Base-by-base conservation (phyloP, 2,888 invertebrate species). In the Petrolisthes cinctipes region DNA sequence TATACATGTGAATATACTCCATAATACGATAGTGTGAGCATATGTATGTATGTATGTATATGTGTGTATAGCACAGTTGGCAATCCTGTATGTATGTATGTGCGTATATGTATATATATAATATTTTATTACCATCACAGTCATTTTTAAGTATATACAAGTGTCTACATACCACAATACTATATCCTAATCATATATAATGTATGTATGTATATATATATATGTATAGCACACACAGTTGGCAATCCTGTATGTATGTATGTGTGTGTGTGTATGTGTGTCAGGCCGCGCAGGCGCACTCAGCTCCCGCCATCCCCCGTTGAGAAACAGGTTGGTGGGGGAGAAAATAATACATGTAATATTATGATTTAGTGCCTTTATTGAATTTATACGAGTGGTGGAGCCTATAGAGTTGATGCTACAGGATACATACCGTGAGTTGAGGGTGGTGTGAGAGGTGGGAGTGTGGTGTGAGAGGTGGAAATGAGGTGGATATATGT, bases 291-390 rank as follows among this genome's bases (percentile, higher is more conserved):
- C 86, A 83, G 83, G 86, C 86, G 86, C 86, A 87, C 73, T 87
- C 51, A 23, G 83, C 83, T 87, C 86, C 86, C 86, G 86, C 86
- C 86, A 83, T 87, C 86, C 86, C 86, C 79, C 37, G 37, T 37
- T 56, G 54, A 75, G 83, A 83, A 87, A 87, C 86, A 87, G 86
- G 86, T 87, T 87, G 86, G 86, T 87, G 86, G 86, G 37, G 83
- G 86, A 76, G 76, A 82, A 37, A 37, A 37, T 37, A 37, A 37
- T 79, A 73, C 57, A 87, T 87, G 86, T 87, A 83, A 87, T 83
- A 81, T 86, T 83, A 78, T 80, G 53, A 78, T 83, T 73, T 71
- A 87, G 86, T 87, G 86, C 86, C 86, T 87, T 87, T 83, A 80
- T 73, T 78, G 80, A 83, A 80, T 80, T 83, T 56, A 79, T 71